Evolutionary conservation across 2,888 invertebrate genomes (phyloP), one percentile per base, ranked within the genome.

Genomic region (Diarsia brunnea): DNA sequence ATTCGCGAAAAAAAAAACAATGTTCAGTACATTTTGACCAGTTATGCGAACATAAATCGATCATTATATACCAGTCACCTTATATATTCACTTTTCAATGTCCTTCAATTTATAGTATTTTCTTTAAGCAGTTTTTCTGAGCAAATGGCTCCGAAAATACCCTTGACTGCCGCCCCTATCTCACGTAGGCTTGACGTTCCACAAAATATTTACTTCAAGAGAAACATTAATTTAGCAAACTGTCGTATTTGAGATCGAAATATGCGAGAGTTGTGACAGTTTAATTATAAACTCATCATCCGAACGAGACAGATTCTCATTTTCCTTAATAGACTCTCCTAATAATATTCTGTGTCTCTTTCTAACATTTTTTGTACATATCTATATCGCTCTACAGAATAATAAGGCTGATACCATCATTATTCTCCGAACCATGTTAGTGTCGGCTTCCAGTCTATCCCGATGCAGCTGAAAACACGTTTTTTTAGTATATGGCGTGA

Each of bases 221-320:
- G 53, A 70, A 82, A 79, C 79, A 78, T 70, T 66, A 78, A 79
- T 79, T 79, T 79, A 79, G 53, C 79, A 83, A 79, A 79, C 70
- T 79, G 79, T 78, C 83, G 53, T 70, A 70, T 83, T 79, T 66
- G 70, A 78, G 79, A 83, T 79, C 79, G 71, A 83, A 79, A 61
- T 69, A 79, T 65, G 79, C 79, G 83, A 53, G 79, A 79, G 47
- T 84, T 55, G 67, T 60, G 80, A 81, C 80, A 80, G 64, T 79
- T 79, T 84, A 79, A 81, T 84, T 84, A 81, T 64, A 69, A 84
- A 73, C 84, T 69, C 80, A 69, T 74, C 79, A 73, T 65, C 47
- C 68, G 47, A 68, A 49, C 53, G 58, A 58, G 69, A 69, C 75
- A 75, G 70, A 38, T 63, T 43, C 60, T 43, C 78, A 73, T 83